These are phyloP conservation scores for Microtus obscurus DNA, from an alignment of 2,797 vertebrate genomes.

Conservation along the genomic window DNA sequence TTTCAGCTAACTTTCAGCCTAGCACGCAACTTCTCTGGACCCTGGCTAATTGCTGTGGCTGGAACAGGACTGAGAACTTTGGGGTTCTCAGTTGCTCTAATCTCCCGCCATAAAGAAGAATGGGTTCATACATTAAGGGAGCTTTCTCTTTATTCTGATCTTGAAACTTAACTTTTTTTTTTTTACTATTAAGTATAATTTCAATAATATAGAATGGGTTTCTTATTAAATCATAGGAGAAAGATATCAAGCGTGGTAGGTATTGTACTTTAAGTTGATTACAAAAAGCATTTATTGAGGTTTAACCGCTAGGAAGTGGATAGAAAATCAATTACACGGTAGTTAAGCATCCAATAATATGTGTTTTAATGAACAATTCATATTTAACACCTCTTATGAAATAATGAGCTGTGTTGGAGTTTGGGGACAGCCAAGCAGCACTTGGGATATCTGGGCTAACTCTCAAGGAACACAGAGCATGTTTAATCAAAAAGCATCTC, in stretches of 20 bases:
- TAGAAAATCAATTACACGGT: constrained; percentile 77
- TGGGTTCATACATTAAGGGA: not conserved
- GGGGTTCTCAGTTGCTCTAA: not conserved
- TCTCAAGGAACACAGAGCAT: not conserved
- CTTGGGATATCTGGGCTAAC: constrained; percentile 6
- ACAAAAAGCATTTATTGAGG: constrained; percentile 77
- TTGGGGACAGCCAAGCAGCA: constrained; percentile 13
- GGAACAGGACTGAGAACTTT: not conserved
- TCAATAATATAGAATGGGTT: constrained; percentile 28
- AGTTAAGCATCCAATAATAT: constrained; percentile 81
- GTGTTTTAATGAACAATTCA: constrained; percentile 80
- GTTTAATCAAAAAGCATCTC: not conserved
- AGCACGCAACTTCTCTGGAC: not conserved
- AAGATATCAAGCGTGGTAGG: constrained; percentile 60
- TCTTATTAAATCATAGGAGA: constrained; percentile 59
- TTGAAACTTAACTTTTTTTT: constrained; percentile 43
- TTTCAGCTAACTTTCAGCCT: not conserved
- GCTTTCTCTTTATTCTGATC: not conserved
- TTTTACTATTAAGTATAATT: not conserved
- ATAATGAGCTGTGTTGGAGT: constrained; percentile 62
- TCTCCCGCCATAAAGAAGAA: not conserved
- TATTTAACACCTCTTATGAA: constrained; percentile 77
- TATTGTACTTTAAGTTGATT: constrained; percentile 76
- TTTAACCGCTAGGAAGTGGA: constrained; percentile 53
- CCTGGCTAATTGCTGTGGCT: not conserved